These are phyloP conservation scores for Lanistes nyassanus DNA, from an alignment of 1,140 invertebrate species.

Conservation along the genomic window DNA sequence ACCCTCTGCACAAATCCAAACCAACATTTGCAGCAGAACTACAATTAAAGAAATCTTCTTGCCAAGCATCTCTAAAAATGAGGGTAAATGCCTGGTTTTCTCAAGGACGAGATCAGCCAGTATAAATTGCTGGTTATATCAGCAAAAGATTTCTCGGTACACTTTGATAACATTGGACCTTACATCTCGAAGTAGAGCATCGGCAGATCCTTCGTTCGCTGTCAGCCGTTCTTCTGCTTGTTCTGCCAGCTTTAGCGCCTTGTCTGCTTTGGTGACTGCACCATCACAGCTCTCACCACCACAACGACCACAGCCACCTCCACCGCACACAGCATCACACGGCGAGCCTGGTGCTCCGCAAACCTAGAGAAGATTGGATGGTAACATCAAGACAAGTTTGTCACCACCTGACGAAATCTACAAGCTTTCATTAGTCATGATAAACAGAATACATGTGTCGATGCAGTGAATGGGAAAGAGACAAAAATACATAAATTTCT, in stretches of 20 bases:
- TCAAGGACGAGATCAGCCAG: not conserved
- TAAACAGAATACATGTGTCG: not conserved
- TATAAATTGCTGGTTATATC: not conserved
- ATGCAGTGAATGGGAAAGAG: not conserved
- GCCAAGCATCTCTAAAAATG: not conserved
- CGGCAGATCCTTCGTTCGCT: slow-evolving; percentile 82
- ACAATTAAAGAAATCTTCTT: not conserved
- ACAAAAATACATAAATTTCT: too few relatives aligned
- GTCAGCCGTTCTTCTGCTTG: slow-evolving; percentile 83
- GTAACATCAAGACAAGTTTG: too few relatives aligned
- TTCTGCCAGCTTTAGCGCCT: slow-evolving; percentile 85
- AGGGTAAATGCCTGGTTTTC: not conserved
- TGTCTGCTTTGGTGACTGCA: slow-evolving; percentile 85
- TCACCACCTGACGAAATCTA: too few relatives aligned
- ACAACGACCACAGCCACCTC: slow-evolving; percentile 89
- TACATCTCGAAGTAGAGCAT: slow-evolving; percentile 71
- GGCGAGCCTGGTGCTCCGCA: slow-evolving; percentile 86
- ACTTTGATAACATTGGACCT: slow-evolving; percentile 21
- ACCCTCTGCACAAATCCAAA: too few relatives aligned
- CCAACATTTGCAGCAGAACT: too few relatives aligned
- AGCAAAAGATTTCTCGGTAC: not conserved
- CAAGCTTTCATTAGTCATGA: too few relatives aligned
- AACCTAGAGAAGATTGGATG: slow-evolving; percentile 72
- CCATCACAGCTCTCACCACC: slow-evolving; percentile 86
- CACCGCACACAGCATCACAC: slow-evolving; percentile 91